A percentile compares a stretch with the other conserved stretches of the same genome.
phyloP scores from a whole-genome alignment of 2,113 vertebrate genomes.

The Echinops telfairi region DNA sequence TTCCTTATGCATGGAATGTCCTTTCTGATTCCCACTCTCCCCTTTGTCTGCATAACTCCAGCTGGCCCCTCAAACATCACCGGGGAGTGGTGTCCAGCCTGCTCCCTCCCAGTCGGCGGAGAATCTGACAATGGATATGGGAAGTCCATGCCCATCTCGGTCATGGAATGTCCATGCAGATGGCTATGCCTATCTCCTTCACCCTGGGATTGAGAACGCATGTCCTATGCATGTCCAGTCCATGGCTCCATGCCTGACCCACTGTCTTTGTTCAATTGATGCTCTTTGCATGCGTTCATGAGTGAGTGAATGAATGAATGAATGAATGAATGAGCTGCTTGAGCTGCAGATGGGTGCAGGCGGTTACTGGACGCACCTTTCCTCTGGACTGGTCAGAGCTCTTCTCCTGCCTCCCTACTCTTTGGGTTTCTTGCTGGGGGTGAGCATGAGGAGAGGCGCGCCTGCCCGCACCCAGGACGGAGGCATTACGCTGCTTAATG shows the following conservation, averaged over 20 bases:
- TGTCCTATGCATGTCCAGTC: neutral
- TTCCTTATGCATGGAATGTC: neutral
- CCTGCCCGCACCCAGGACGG: too few species aligned
- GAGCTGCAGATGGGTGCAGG: neutral
- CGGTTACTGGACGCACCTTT: too few species aligned
- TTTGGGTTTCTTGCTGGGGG: neutral
- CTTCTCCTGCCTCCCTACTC: fast-evolving
- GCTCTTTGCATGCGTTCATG: neutral
- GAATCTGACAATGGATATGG: neutral
- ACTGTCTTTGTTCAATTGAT: fast-evolving
- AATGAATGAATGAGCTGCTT: too few species aligned
- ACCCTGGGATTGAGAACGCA: too few species aligned
- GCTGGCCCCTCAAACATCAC: neutral
- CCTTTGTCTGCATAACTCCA: fast-evolving
- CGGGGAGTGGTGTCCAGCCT: fast-evolving
- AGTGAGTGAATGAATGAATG: too few species aligned
- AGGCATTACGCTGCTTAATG: neutral
- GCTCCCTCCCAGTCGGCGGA: too few species aligned
- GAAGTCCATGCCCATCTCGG: too few species aligned
- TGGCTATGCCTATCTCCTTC: neutral
- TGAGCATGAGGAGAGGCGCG: fast-evolving
- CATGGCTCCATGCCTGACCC: fast-evolving
- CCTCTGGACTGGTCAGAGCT: neutral
- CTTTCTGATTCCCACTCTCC: neutral
- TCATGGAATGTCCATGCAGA: neutral